Evolutionary conservation across 2,797 vertebrate genomes (phyloP).

Genomic region (Podargus strigoides): DNA sequence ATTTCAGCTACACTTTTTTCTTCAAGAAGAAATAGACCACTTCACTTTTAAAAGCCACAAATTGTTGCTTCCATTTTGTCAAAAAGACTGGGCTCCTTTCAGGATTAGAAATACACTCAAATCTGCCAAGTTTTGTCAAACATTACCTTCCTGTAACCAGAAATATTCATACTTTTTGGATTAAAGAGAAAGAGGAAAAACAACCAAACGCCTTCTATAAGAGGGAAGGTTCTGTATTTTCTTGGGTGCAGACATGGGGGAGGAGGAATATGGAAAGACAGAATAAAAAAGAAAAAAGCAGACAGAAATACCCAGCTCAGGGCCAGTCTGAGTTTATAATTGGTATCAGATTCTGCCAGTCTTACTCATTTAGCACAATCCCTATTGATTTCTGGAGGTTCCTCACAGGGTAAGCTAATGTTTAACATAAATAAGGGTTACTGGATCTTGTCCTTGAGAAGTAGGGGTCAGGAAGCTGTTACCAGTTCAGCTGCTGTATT

Average conservation of each 20-base stretch:
- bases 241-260: slow-evolving; percentile 5
- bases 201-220: slow-evolving; percentile 24
- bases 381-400: slow-evolving; percentile 36
- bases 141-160: slow-evolving; percentile 52
- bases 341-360: slow-evolving; percentile 14
- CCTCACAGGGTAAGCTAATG: slow-evolving; percentile 1
- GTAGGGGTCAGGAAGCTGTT: background rate
- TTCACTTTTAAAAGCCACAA: slow-evolving; percentile 64
- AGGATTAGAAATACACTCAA: slow-evolving; percentile 61
- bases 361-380: background rate
- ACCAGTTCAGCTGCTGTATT: background rate
- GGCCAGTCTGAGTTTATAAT: background rate
- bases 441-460: background rate
- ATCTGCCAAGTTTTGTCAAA: slow-evolving; percentile 69
- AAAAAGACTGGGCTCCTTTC: slow-evolving; percentile 57
- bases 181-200: background rate
- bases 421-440: slow-evolving; percentile 28
- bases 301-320: slow-evolving; percentile 16
- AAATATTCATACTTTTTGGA: slow-evolving; percentile 44
- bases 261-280: background rate
- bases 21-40: slow-evolving; percentile 40
- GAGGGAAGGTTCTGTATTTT: slow-evolving; percentile 11
- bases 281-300: background rate
- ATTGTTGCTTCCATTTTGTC: slow-evolving; percentile 65
- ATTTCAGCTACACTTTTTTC: slow-evolving; percentile 34